These are phyloP conservation scores for Sebastes baramenuke DNA, from an alignment of 2,797 vertebrate genomes.

Conservation along the genomic window DNA sequence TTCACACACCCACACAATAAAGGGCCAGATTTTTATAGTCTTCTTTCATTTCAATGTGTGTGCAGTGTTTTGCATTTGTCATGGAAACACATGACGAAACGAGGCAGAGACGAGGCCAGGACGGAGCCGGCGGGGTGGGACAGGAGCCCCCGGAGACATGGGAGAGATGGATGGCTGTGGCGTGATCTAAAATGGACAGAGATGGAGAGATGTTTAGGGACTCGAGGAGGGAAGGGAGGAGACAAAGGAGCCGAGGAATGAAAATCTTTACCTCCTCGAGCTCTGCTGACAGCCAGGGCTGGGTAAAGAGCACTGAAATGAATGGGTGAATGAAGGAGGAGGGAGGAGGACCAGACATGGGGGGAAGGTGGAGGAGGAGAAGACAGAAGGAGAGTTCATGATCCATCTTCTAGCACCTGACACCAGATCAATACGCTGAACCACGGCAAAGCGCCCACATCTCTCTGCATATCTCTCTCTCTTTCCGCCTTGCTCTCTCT, in stretches of 20 bases:
- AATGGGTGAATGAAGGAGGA: constrained; percentile 10
- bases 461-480: constrained; percentile 27
- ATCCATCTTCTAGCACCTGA: constrained; percentile 72
- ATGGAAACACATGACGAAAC: neutral
- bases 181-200: constrained; percentile 1
- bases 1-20: neutral
- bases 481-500: constrained; percentile 21
- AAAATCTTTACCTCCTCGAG: constrained; percentile 7
- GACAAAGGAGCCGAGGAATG: neutral
- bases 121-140: neutral
- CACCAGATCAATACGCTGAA: constrained; percentile 72
- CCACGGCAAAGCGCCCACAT: constrained; percentile 51
- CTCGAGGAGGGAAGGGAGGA: neutral
- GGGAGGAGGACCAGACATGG: neutral
- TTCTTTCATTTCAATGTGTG: neutral
- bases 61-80: constrained; percentile 1
- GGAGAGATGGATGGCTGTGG: neutral
- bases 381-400: constrained; percentile 38
- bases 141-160: neutral
- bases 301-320: constrained; percentile 20
- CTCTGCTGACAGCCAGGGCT: constrained; percentile 6
- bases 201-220: constrained; percentile 10
- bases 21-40: neutral
- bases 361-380: constrained; percentile 33
- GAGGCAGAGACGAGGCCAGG: neutral